These are phyloP conservation scores for Molothrus ater DNA, from an alignment of 2,797 vertebrate genomes.

Conservation along the genomic window DNA sequence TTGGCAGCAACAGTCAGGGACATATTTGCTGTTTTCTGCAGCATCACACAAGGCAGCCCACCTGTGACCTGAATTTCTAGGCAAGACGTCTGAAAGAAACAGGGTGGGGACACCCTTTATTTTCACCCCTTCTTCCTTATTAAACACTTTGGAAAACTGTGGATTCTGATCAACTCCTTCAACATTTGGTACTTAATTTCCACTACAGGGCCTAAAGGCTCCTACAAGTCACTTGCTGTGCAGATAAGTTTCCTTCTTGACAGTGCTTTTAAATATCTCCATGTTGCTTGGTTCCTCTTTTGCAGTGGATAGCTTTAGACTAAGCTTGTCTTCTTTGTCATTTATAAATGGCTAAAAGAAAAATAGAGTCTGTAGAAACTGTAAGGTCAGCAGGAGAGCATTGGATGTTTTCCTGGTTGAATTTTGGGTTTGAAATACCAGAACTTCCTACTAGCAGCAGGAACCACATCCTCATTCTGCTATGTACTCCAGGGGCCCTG, in stretches of 20 bases:
- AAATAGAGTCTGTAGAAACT: neutral
- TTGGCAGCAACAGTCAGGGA: neutral
- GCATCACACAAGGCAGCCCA: neutral
- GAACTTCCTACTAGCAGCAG: neutral
- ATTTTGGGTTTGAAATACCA: neutral
- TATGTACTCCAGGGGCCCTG: neutral
- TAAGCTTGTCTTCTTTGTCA: neutral
- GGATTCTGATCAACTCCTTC: neutral
- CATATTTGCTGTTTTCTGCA: neutral
- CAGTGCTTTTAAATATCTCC: neutral
- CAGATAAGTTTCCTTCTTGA: slow-evolving; percentile 23
- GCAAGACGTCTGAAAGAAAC: neutral
- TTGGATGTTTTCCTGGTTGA: neutral
- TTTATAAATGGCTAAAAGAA: neutral
- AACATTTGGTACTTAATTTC: neutral
- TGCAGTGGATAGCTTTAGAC: neutral
- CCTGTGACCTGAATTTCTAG: neutral
- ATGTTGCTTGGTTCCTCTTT: neutral
- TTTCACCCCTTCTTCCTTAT: neutral
- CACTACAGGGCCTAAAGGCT: neutral
- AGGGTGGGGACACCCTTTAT: neutral
- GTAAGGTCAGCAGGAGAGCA: neutral
- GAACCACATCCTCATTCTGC: neutral
- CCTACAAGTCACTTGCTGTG: neutral
- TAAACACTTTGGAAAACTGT: neutral